Base-by-base conservation (phyloP, 2,888 invertebrate genomes). In the Napeogenes sylphis region DNA sequence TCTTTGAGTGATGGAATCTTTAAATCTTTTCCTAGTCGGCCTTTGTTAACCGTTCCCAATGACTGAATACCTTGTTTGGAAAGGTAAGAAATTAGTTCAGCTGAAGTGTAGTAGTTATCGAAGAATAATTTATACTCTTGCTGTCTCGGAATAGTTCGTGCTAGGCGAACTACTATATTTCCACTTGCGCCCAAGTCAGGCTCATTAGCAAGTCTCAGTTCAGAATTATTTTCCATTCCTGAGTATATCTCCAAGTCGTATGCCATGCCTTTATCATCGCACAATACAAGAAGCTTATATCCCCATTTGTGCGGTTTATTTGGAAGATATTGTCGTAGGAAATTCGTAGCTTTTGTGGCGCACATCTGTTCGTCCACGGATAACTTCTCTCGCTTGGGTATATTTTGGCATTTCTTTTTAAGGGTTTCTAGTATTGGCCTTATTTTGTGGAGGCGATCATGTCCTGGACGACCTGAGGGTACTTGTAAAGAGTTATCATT, bases 151-250 rank as follows among this genome's bases (percentile, higher is more conserved):
- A 75, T 69, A 65, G 67, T 63, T 65, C 75, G 61, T 66, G 69
- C 38, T 68, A 69, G 45, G 12, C 63, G 47, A 3, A 58, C 59
- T 47, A 58, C 61, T 6, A 59, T 59, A 32, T 65, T 62, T 35
- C n/a, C 71, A 59, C 69, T 65, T 57, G 69, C 70, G 60, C 75
- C 74, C 56, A 75, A 68, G 70, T 76, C 72, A 65, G 72, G 74
- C 64, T 78, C 73, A 70, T 63, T 70, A 55, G 71, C 66, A 63
- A 70, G 65, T 21, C 59, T 63, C 45, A 59, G 14, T 1, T 30
- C 53, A 5, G 63, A 38, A 35, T 63, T 12, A 45, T 63, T 63
- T 35, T 63, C 47, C 46, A 56, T 67, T 14, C 65, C 68, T 10
- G 64, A 69, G 30, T 65, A 69, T 45, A 67, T 64, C 57, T 68